Evolutionary conservation across 1,140 invertebrate species (phyloP).

Genomic region (Magallana gigas): DNA sequence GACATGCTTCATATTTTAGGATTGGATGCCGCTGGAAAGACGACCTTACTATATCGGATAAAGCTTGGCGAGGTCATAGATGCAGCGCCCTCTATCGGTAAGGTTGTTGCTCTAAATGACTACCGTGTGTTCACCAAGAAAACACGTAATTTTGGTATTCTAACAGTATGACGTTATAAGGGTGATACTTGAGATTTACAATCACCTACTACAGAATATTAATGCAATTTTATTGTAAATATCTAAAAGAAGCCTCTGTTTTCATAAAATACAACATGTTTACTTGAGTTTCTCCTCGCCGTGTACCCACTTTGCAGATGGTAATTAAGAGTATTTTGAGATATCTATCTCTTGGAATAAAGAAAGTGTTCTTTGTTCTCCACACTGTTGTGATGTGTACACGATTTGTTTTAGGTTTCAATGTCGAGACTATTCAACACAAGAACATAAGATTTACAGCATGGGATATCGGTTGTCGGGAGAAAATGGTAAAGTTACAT

Average conservation of each 20-base stretch:
- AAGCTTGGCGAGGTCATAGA: slow-evolving; percentile 97
- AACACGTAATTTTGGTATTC: not conserved
- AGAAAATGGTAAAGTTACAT: slow-evolving; percentile 66
- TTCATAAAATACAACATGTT: too few species aligned
- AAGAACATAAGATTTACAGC: slow-evolving; percentile 69
- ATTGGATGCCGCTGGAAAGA: slow-evolving; percentile 96
- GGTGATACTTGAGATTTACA: not conserved
- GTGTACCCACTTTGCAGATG: too few species aligned
- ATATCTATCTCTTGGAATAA: not conserved
- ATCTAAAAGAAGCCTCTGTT: too few species aligned
- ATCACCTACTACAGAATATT: not conserved
- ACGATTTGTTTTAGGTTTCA: slow-evolving; percentile 65
- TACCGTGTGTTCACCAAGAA: not conserved
- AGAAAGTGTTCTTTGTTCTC: not conserved
- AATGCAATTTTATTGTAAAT: slow-evolving; percentile 1
- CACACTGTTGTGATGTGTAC: too few species aligned
- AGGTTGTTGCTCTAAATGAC: not conserved
- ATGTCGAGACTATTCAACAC: slow-evolving; percentile 71
- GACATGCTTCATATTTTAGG: slow-evolving; percentile 90
- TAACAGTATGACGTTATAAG: not conserved
- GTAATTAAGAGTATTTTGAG: not conserved
- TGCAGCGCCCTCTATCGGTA: slow-evolving; percentile 89
- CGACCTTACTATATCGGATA: slow-evolving; percentile 96
- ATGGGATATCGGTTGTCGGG: slow-evolving; percentile 73
- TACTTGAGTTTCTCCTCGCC: too few species aligned